Conservation (phyloP, 2,113 vertebrate genomes). For the Odobenus rosmarus region DNA sequence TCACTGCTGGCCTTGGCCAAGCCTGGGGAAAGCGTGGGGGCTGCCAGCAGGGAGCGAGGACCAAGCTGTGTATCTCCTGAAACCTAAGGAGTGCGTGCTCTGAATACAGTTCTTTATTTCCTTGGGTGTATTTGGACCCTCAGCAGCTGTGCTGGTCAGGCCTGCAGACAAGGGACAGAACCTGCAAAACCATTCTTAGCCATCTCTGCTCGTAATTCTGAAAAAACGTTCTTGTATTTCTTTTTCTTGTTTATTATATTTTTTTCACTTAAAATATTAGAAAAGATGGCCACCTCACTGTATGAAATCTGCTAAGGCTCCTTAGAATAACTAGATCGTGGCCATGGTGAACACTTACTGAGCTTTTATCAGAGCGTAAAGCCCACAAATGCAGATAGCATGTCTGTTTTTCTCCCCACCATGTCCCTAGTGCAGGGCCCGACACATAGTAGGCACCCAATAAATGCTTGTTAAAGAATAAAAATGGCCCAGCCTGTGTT, state of each 20-base stretch:
- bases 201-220: background rate
- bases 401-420: background rate
- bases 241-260: background rate
- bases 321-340: background rate
- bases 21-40: background rate
- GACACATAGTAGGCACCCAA: background rate
- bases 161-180: background rate
- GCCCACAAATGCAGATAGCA: background rate
- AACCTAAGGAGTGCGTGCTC: too few relatives aligned
- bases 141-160: background rate
- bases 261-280: background rate
- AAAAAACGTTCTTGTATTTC: background rate
- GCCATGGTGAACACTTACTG: too few relatives aligned
- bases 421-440: background rate
- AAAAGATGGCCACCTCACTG: background rate
- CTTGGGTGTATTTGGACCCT: background rate
- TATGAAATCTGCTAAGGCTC: background rate
- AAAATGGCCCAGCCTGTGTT: too few relatives aligned
- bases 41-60: background rate
- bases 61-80: background rate
- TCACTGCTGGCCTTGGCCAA: background rate
- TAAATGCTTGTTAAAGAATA: background rate
- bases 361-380: background rate
- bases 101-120: background rate
- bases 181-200: background rate